A percentile compares a stretch with the other conserved stretches of the same genome.
Conservation (phyloP, 2,797 vertebrate genomes). For the Propithecus deckenii region DNA sequence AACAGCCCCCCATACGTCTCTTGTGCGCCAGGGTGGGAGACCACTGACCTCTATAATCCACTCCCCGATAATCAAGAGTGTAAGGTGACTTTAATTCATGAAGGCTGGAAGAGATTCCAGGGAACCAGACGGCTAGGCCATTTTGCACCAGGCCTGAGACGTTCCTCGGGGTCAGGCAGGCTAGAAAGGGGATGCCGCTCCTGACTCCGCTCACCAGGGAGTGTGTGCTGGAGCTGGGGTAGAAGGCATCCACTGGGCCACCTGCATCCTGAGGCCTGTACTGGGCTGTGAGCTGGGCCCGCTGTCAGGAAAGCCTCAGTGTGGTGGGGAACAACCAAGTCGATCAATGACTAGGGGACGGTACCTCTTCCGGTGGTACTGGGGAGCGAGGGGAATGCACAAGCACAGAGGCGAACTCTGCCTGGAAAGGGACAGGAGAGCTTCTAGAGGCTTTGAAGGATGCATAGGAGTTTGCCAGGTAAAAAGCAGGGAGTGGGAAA, state of each 20-base stretch:
- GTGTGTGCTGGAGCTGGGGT: no score
- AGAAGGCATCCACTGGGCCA: fast-evolving
- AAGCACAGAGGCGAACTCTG: not conserved
- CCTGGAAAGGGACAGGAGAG: not conserved
- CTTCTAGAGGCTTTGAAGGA: not conserved
- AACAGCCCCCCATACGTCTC: not conserved
- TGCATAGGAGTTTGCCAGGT: not conserved
- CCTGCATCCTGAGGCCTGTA: not conserved
- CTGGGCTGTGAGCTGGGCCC: not conserved
- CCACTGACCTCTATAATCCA: not conserved
- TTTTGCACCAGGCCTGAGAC: not conserved
- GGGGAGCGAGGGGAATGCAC: not conserved
- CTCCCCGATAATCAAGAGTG: not conserved
- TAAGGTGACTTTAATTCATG: conserved; percentile 23
- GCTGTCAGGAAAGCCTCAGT: not conserved
- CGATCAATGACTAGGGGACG: fast-evolving
- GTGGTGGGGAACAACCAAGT: not conserved
- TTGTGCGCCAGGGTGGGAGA: not conserved
- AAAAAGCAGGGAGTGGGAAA: not conserved
- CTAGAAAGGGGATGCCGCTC: not conserved
- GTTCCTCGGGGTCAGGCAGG: not conserved
- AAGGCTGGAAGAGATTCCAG: not conserved
- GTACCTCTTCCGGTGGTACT: not conserved
- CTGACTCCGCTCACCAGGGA: not conserved
- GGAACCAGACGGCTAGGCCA: not conserved